A percentile compares a stretch with the other conserved stretches of the same genome.
These are phyloP conservation scores for Aurelia sp. DNA, from an alignment of 30 jellyfish, hydroid and myxozoan species.

Conservation along the genomic window DNA sequence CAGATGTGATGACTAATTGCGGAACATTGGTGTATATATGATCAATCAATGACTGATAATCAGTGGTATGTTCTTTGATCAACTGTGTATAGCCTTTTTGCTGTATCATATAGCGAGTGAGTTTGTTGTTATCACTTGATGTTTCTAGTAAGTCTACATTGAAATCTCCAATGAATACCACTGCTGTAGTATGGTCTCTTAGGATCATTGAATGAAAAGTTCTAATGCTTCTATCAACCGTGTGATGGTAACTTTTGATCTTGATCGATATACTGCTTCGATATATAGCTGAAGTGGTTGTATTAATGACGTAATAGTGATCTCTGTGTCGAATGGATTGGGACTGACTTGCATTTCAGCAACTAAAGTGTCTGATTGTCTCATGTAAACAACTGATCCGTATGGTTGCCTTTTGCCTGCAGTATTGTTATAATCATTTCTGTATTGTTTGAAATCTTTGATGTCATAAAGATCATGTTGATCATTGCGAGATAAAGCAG, in stretches of 20 bases:
- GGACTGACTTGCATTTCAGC: too few species aligned
- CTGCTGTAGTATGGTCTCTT: not conserved
- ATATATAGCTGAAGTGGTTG: too few species aligned
- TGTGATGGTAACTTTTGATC: not conserved
- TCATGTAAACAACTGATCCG: not conserved
- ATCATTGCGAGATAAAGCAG: not conserved
- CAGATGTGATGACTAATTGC: not conserved
- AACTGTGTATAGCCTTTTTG: conserved; percentile 1
- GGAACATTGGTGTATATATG: conserved; percentile 2
- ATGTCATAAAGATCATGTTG: not conserved
- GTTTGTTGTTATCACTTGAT: not conserved
- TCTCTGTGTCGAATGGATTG: too few species aligned
- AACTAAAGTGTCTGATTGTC: too few species aligned
- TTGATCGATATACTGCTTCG: conserved; percentile 1
- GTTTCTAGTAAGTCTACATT: not conserved
- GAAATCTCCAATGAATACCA: conserved; percentile 22
- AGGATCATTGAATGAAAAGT: not conserved
- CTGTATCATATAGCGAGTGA: not conserved
- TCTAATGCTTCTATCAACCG: not conserved
- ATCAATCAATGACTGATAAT: not conserved
- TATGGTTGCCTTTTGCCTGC: not conserved
- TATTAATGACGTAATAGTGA: too few species aligned
- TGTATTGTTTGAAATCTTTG: not conserved
- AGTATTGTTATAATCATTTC: conserved; percentile 6
- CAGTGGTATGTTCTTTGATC: not conserved